Base-by-base conservation (phyloP, 2,888 invertebrate genomes). In the Rotaria socialis region DNA sequence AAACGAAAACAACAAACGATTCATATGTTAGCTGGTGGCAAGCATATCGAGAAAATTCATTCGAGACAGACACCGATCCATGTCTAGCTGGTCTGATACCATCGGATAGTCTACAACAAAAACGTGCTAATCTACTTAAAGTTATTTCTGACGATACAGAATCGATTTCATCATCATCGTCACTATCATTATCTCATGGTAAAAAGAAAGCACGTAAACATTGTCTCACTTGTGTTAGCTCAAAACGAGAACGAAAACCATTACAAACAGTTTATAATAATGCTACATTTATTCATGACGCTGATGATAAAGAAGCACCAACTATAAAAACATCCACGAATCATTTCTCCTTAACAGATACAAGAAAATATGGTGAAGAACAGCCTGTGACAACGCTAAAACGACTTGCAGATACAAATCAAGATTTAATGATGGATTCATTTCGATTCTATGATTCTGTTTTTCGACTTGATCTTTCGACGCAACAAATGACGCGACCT, bases 71-170 rank as follows among this genome's bases (percentile, higher is more conserved):
- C 3, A 80, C 47, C 10, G 67, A 87, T 22, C n/a, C n/a, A 27
- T 94, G 95, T 50, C n/a, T 87, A 50, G 87, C 87, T 52, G 87
- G 87, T 41, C 55, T 87, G 16, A 85, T 87, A 35, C 87, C 87
- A 55, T 85, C 85, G 5, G 84, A 67, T 50, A n/a, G 27, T 11
- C 85, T 87, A 43, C 87, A 85, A 67, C 47, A 85, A 16, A 67
- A 74, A 84, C 47, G 85, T 47, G 14, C 14, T 0, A 47, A 43
- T 47, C n/a, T 80, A 80, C 47, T 80, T 10, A 80, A 80, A 47
- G 4, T 22, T 24, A 47, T 80, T 24, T 43, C 24, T 11, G 80
- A 80, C n/a, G 80, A 80, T 47, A 10, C 24, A n/a, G 47, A 80
- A 19, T 47, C 43, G 16, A 47, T 24, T 0, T 80, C 43, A 24